Base-by-base conservation (phyloP, 2,113 vertebrate genomes). In the Xenotilapia caudafasciata region DNA sequence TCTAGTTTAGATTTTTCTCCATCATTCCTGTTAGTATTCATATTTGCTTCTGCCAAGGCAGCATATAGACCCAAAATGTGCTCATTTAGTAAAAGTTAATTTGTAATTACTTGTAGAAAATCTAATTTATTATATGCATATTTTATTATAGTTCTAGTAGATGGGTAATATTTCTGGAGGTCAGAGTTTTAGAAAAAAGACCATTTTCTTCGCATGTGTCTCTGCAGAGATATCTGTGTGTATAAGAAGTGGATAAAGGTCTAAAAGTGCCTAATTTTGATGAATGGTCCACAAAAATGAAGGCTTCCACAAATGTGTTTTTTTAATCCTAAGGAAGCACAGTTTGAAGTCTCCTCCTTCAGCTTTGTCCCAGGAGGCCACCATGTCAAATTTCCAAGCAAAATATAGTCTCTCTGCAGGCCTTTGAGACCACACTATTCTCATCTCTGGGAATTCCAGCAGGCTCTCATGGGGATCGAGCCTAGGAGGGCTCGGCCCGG, bases 371-470 rank as follows among this genome's bases (percentile, higher is more conserved):
- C 84, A 31, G 26, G 92, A 89, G 90, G 87, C 55, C 82, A 84
- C 88, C 93, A 92, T 94, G 91, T 94, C 92, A 93, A 89, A 93
- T 93, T 89, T 93, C 84, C 38, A 83, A 89, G 83, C 88, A 86
- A 88, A 92, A 93, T 93, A 91, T 89, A 83, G 83, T 88, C 86
- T 92, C 92, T 90, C 79, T 75, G 65, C 85, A 38, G 87, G 86
- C 90, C 89, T 93, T 92, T 93, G 83, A 93, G 47, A 86, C 45
- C 70, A 75, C 86, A 90, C 93, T 92, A 92, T 95, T 89, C 91
- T 88, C 89, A 85, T 91, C 58, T 92, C 86, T 93, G 93, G 91
- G 90, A 95, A 95, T 90, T 93, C 92, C 93, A 93, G 94, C 94
- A 82, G 94, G 92, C 91, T 94, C 93, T 92, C 92, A 94, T 47